phyloP scores from a whole-genome alignment of 2,888 invertebrate species.

The Corbicula japonica region DNA sequence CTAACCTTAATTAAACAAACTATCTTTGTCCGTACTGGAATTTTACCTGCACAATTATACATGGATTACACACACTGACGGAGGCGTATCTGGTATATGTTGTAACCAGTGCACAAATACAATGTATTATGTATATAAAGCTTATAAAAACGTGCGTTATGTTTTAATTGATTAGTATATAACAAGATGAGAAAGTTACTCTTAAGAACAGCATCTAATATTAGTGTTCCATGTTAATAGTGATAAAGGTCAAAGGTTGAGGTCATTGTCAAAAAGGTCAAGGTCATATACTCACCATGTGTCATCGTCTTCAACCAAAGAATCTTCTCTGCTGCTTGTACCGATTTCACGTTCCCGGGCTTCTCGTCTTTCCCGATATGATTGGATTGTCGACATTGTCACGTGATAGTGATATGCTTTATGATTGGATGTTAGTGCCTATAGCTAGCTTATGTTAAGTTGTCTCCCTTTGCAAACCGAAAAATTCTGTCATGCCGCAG shows the following conservation, averaged over 20 bases:
- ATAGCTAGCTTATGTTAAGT: slow-evolving; percentile 36
- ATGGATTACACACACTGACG: too few species aligned
- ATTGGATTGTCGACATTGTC: slow-evolving; percentile 53
- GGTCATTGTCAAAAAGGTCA: slow-evolving; percentile 15
- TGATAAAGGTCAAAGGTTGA: slow-evolving; percentile 10
- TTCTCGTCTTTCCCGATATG: slow-evolving; percentile 54
- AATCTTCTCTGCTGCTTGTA: slow-evolving; percentile 33
- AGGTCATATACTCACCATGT: slow-evolving; percentile 39
- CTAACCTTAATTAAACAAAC: too few species aligned
- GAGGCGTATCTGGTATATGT: too few species aligned
- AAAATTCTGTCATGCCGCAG: slow-evolving; percentile 38
- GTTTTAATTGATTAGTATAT: too few species aligned
- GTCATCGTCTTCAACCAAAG: slow-evolving; percentile 27
- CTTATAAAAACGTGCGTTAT: too few species aligned
- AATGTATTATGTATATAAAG: too few species aligned
- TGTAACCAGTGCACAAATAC: too few species aligned
- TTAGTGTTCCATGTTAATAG: neutral
- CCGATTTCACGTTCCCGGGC: slow-evolving; percentile 47
- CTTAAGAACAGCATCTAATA: too few species aligned
- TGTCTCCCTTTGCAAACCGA: slow-evolving; percentile 53
- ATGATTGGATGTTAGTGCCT: slow-evolving; percentile 56
- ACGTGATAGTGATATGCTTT: slow-evolving; percentile 47
- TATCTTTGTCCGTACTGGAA: too few species aligned
- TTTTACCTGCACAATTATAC: too few species aligned
- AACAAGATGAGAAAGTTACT: too few species aligned